Evolutionary conservation across 2,888 invertebrate genomes (phyloP).

Genomic region (Perizoma flavofasciatum): DNA sequence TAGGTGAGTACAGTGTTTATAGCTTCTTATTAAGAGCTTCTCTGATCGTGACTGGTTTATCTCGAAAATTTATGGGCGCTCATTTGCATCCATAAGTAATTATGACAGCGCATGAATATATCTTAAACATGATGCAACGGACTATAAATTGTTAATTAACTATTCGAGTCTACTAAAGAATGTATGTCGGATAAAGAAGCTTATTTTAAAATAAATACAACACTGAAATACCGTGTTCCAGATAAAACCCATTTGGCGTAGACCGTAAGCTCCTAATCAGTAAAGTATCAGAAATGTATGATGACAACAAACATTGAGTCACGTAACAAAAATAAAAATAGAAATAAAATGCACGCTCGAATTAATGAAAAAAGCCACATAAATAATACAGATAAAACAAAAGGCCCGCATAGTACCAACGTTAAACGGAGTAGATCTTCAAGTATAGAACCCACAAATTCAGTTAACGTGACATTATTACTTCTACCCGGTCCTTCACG

Average conservation of each 20-base stretch:
- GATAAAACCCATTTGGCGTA: constrained; percentile 22
- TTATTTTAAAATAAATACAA: constrained; percentile 22
- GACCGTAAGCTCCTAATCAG: constrained; percentile 23
- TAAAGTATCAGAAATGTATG: constrained; percentile 20
- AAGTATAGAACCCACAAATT: constrained; percentile 57
- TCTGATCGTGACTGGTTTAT: constrained; percentile 47
- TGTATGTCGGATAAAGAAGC: constrained; percentile 24
- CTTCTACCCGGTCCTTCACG: constrained; percentile 50
- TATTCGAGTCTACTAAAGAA: constrained; percentile 17
- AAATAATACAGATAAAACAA: constrained; percentile 36
- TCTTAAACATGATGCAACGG: constrained; percentile 42
- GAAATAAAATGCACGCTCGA: constrained; percentile 20
- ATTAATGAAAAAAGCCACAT: constrained; percentile 35
- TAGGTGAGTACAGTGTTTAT: constrained; percentile 70
- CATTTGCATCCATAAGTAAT: constrained; percentile 59
- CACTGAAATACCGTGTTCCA: constrained; percentile 25
- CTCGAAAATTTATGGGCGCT: constrained; percentile 56
- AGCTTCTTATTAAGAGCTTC: constrained; percentile 37
- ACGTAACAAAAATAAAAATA: constrained; percentile 15
- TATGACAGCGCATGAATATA: constrained; percentile 48
- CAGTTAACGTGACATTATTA: constrained; percentile 59
- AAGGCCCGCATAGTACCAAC: constrained; percentile 48
- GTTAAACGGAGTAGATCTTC: constrained; percentile 52
- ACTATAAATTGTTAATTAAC: constrained; percentile 31
- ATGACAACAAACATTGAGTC: constrained; percentile 16